Percentiles rank a stretch among this genome's conserved stretches.
phyloP scores from a whole-genome alignment of 2,888 invertebrate genomes.

The Agrotis puta region DNA sequence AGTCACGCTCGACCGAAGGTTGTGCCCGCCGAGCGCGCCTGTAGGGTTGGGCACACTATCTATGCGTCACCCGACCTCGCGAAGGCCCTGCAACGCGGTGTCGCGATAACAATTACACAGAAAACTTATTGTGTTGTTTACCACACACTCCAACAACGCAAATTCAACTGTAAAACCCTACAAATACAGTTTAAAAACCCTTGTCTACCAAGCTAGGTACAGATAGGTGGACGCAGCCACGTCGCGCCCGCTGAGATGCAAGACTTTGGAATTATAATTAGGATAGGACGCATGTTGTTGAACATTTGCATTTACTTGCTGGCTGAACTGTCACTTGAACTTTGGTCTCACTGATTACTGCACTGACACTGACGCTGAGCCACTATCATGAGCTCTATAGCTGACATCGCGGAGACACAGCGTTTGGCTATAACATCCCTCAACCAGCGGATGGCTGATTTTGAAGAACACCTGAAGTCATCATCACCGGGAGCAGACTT shows the following conservation, averaged over 20 bases:
- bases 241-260: conserved; percentile 59
- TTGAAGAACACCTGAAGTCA: too few species aligned
- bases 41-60: conserved; percentile 82
- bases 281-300: conserved; percentile 58
- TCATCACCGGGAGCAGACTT: too few species aligned
- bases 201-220: conserved; percentile 19
- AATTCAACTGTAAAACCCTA: conserved; percentile 47
- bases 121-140: conserved; percentile 79
- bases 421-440: too few species aligned
- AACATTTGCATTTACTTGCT: too few species aligned
- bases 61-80: conserved; percentile 78
- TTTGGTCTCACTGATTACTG: too few species aligned
- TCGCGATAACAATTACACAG: conserved; percentile 86
- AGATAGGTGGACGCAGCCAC: conserved; percentile 60
- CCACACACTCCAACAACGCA: conserved; percentile 36
- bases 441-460: too few species aligned
- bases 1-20: conserved; percentile 67
- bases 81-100: conserved; percentile 76
- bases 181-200: conserved; percentile 18
- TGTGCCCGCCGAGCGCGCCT: conserved; percentile 48
- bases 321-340: too few species aligned
- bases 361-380: too few species aligned
- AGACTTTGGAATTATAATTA: conserved; percentile 68
- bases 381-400: too few species aligned
- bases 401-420: too few species aligned